These are phyloP conservation scores for Hoplostethus atlanticus DNA, from an alignment of 2,797 vertebrate species.

Conservation along the genomic window DNA sequence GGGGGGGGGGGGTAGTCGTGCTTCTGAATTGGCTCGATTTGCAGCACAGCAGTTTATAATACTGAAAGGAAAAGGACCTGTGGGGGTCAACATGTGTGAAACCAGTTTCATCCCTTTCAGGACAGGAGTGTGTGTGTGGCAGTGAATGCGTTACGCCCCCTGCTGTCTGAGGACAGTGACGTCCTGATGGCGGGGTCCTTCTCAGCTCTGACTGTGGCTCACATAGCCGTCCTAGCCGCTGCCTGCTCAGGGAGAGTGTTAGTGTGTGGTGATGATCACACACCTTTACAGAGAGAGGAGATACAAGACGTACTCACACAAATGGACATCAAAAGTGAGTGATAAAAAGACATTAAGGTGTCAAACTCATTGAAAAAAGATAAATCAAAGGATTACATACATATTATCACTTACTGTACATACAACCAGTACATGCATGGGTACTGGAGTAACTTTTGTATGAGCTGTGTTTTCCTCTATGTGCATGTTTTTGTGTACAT, in stretches of 20 bases:
- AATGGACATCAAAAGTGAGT: conserved; percentile 90
- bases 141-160: conserved; percentile 83
- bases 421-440: too few relatives aligned
- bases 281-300: conserved; percentile 79
- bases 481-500: too few relatives aligned
- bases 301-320: conserved; percentile 78
- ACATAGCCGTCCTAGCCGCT: conserved; percentile 83
- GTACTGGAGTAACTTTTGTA: too few relatives aligned
- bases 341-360: conserved; percentile 7
- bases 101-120: conserved; percentile 70
- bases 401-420: too few relatives aligned
- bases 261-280: conserved; percentile 85
- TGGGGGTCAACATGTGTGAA: background rate
- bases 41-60: too few relatives aligned
- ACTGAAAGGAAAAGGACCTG: too few relatives aligned
- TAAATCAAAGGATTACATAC: too few relatives aligned
- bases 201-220: conserved; percentile 89
- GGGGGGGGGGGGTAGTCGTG: too few relatives aligned
- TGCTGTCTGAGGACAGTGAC: conserved; percentile 85
- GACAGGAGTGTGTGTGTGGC: conserved; percentile 92
- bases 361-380: background rate
- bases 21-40: too few relatives aligned
- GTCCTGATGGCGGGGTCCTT: conserved; percentile 88
- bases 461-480: too few relatives aligned
- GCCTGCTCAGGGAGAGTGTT: conserved; percentile 78